Base-by-base conservation (phyloP, 2,797 vertebrate genomes). In the Setipinna tenuifilis region DNA sequence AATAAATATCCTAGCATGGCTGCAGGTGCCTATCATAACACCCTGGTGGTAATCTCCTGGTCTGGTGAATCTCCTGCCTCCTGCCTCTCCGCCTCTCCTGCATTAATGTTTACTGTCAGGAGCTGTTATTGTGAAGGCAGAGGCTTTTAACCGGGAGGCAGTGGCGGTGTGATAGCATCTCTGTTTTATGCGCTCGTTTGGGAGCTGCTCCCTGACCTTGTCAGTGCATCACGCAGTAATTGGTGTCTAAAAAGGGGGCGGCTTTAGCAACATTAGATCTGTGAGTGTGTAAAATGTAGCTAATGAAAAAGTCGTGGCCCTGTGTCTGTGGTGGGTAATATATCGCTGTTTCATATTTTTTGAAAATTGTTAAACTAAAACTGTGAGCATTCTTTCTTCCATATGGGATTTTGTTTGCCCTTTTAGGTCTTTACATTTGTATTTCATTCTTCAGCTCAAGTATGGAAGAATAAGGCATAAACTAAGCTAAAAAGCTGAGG, bases 161-260 rank as follows among this genome's bases (percentile, higher is more conserved):
- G 16, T 78, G 0, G 17, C 9, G 35, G 2, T 78, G 0, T 44
- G 71, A 44, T 21, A 11, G 71, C 19, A 11, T 44, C 68, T 44
- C 35, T 44, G 35, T 44, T 41, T 71, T 78, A 44, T 78, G 71
- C 2, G 31, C 35, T 44, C 35, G 35, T 78, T 21, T 78, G 71
- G 35, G 71, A 78, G 1, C 31, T 21, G 71, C 71, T 78, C 35
- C 35, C 35, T 44, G 71, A 78, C 71, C 35, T 44, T 21, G 71
- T 44, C 71, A 10, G 35, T 78, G 71, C 71, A 78, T 78, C 31
- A 78, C 17, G 28, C 71, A 21, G 71, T 78, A 78, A 78, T 78
- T 78, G 71, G 35, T 44, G 35, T 78, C 71, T 44, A 44, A 78
- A 44, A 44, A 78, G 44, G 31, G 71, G 16, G 19, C 44, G 31